Evolutionary conservation across 2,797 vertebrate species (phyloP).

Genomic region (Oreochromis grahami): DNA sequence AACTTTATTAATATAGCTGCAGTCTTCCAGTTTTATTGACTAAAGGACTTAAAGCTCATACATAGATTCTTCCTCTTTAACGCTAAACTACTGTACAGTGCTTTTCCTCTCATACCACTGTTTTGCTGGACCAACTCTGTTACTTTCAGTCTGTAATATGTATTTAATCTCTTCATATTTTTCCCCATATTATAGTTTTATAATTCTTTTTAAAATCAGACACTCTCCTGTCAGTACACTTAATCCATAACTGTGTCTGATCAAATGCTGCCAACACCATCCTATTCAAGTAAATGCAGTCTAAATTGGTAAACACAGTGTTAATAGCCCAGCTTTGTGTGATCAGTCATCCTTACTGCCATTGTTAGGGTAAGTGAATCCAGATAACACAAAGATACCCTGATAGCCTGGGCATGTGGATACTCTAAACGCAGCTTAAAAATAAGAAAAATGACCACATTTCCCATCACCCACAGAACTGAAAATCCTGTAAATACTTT

Average conservation of each 20-base stretch:
- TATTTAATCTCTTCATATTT: neutral
- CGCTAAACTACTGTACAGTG: neutral
- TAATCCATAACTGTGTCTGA: neutral
- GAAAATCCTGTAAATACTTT: neutral
- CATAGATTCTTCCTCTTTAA: neutral
- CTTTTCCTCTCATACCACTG: neutral
- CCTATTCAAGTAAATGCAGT: neutral
- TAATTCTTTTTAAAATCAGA: accelerated
- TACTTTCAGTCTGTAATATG: neutral
- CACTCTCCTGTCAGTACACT: neutral
- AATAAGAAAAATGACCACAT: neutral
- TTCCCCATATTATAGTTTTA: neutral
- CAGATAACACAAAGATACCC: neutral
- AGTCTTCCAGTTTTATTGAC: neutral
- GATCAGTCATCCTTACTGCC: neutral
- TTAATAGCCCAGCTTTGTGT: neutral
- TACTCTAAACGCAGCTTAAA: neutral
- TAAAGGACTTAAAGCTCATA: neutral
- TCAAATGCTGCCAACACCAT: neutral
- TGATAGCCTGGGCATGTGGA: neutral
- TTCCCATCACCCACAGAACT: neutral
- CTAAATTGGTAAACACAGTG: neutral
- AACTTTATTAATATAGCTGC: neutral
- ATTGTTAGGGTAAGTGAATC: neutral
- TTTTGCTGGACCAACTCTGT: neutral